These are phyloP conservation scores for Percopsis transmontana DNA, from an alignment of 2,113 vertebrate species.

Conservation along the genomic window DNA sequence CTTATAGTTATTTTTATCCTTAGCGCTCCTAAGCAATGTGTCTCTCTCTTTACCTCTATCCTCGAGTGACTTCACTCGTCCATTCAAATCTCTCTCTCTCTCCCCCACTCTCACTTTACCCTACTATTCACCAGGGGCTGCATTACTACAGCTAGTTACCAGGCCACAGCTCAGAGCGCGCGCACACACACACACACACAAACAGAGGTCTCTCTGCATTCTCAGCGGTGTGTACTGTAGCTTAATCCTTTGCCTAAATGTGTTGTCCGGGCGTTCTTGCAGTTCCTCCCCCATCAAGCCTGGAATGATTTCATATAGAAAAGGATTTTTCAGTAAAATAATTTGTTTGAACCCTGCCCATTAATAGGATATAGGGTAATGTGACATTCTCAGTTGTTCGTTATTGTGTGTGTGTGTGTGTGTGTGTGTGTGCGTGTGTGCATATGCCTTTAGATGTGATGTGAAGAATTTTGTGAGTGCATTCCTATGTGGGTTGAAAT, in stretches of 20 bases:
- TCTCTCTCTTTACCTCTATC: conserved; percentile 44
- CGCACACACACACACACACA: conserved; percentile 16
- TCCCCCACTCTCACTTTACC: neutral
- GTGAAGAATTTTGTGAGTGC: neutral
- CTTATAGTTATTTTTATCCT: conserved; percentile 64
- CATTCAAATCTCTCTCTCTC: conserved; percentile 34
- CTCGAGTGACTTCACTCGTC: conserved; percentile 42
- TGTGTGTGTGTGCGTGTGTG: conserved; percentile 8
- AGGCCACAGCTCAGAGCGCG: neutral
- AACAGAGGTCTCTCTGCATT: neutral
- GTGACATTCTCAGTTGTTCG: too few relatives aligned
- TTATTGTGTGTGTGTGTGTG: conserved; percentile 1
- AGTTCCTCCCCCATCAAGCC: too few relatives aligned
- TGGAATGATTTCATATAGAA: too few relatives aligned
- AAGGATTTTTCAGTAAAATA: too few relatives aligned
- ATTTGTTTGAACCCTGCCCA: too few relatives aligned
- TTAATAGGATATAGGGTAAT: conserved; percentile 1
- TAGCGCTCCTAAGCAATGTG: conserved; percentile 41
- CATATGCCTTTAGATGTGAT: neutral
- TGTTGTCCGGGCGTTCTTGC: too few relatives aligned
- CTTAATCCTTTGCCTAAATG: too few relatives aligned
- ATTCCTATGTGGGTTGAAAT: too few relatives aligned
- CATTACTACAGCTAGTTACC: neutral
- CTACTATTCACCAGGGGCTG: conserved; percentile 41
- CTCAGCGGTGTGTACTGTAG: too few relatives aligned